Conservation (phyloP, 2,113 vertebrate genomes). For the Brachyistius frenatus region DNA sequence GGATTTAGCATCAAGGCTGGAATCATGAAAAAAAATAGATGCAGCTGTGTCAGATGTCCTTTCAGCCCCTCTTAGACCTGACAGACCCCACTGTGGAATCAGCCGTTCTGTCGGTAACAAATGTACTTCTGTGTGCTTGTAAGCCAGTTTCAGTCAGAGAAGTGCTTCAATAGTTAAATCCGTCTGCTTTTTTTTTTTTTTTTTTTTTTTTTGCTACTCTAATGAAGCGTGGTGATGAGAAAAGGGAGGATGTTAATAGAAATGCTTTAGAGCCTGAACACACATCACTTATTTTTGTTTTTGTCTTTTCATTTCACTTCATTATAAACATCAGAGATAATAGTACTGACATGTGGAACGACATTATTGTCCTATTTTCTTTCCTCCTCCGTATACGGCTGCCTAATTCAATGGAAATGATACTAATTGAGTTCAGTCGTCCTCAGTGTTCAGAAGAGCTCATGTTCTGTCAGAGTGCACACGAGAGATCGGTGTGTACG, state of each 20-base stretch:
- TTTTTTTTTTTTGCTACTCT: neutral
- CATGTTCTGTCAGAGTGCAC: slow-evolving; percentile 13
- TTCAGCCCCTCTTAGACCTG: too few species aligned
- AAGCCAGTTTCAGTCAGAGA: too few species aligned
- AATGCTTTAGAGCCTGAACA: neutral
- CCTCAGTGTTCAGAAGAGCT: neutral
- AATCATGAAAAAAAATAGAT: too few species aligned
- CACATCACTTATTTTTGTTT: neutral
- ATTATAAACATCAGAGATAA: too few species aligned
- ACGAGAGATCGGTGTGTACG: slow-evolving; percentile 3
- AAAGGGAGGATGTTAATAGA: fast-evolving
- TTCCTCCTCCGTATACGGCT: neutral
- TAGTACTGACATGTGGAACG: neutral
- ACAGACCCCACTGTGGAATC: too few species aligned
- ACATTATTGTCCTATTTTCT: neutral
- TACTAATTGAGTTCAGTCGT: too few species aligned
- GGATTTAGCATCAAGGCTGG: too few species aligned
- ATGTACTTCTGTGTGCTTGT: too few species aligned
- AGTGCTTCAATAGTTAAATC: neutral
- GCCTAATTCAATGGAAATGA: neutral
- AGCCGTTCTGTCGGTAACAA: too few species aligned
- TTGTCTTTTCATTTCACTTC: too few species aligned
- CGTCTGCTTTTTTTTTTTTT: neutral
- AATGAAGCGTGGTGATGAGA: neutral
- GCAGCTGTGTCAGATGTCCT: too few species aligned